Percentiles rank a stretch among this genome's conserved stretches.
These are phyloP conservation scores for Psophia crepitans DNA, from an alignment of 2,113 vertebrate genomes.

Conservation along the genomic window DNA sequence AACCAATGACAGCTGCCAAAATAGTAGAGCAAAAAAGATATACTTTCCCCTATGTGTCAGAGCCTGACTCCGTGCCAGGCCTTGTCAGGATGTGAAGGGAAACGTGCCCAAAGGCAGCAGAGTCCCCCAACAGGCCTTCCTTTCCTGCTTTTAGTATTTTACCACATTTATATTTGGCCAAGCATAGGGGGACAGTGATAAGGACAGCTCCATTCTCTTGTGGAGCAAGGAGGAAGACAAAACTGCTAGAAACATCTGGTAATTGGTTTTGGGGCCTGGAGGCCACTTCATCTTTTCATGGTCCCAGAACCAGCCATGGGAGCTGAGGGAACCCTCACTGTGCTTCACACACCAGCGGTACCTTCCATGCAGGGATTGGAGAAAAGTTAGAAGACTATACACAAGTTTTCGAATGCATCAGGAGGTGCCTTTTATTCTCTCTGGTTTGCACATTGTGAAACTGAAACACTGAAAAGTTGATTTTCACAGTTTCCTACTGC, in stretches of 20 bases:
- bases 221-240: not conserved
- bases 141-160: not conserved
- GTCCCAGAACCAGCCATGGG: not conserved
- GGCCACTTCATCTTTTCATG: not conserved
- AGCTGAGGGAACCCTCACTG: not conserved
- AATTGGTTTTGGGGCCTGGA: not conserved
- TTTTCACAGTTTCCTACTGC: not conserved
- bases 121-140: not conserved
- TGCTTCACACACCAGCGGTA: rapidly evolving
- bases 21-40: not conserved
- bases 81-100: not conserved
- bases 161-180: not conserved
- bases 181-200: rapidly evolving
- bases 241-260: not conserved
- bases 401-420: not conserved
- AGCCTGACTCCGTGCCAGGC: not conserved
- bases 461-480: not conserved
- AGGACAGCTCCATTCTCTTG: not conserved
- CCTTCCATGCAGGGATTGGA: not conserved
- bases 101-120: rapidly evolving
- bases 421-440: not conserved
- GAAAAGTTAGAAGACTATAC: not conserved
- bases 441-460: not conserved
- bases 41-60: not conserved
- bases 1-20: not conserved